phyloP scores from a whole-genome alignment of 2,797 vertebrate genomes.

The Bucorvus abyssinicus region DNA sequence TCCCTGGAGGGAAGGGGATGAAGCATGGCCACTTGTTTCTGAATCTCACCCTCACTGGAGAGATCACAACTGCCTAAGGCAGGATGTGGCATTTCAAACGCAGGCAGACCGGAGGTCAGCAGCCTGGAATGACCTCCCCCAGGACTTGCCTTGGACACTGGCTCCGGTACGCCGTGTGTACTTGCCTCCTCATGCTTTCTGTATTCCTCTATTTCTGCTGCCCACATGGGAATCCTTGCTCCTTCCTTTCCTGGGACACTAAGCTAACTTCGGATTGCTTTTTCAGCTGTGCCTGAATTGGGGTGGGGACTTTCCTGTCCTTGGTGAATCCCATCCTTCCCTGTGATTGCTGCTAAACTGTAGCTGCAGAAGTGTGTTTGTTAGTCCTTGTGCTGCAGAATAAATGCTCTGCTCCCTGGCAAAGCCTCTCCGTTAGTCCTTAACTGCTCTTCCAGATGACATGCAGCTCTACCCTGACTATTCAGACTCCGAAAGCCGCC shows the following conservation, averaged over 20 bases:
- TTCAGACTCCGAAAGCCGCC: background rate
- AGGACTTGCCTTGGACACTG: background rate
- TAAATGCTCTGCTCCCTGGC: background rate
- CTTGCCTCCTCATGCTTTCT: background rate
- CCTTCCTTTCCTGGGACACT: background rate
- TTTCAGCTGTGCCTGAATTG: background rate
- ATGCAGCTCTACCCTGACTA: background rate
- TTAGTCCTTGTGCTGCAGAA: background rate
- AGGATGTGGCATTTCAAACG: background rate
- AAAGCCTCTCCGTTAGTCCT: background rate
- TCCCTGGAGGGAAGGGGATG: background rate
- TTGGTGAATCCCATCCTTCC: background rate
- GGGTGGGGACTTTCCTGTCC: background rate
- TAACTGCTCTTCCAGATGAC: background rate
- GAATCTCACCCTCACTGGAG: background rate
- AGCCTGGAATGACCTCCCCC: background rate
- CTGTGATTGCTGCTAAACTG: fast-evolving
- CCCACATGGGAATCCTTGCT: background rate
- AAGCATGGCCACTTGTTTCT: background rate
- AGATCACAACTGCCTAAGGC: background rate
- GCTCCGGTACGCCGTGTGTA: fast-evolving
- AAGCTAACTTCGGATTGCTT: background rate
- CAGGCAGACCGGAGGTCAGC: background rate
- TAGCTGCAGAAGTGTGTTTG: background rate
- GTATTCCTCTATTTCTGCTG: background rate